Conservation (phyloP, 1,140 invertebrate species). For the Myzus persicae region DNA sequence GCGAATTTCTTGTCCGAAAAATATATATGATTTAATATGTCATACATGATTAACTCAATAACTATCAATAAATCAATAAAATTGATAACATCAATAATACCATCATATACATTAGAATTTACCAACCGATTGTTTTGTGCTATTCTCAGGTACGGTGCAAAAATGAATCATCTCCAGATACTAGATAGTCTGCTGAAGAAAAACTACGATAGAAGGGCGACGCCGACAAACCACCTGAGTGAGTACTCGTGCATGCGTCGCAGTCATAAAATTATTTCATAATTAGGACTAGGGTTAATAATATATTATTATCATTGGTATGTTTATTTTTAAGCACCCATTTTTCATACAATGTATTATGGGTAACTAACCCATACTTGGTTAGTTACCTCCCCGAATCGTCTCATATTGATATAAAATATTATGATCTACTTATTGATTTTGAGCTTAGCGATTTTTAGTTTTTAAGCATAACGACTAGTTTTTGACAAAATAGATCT, state of each 20-base stretch:
- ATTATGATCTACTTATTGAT: background rate
- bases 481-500: background rate
- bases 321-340: background rate
- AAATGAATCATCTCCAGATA: conserved; percentile 65
- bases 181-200: conserved; percentile 66
- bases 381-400: background rate
- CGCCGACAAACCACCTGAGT: conserved; percentile 67
- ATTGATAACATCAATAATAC: background rate
- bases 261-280: rapidly evolving
- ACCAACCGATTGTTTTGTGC: background rate
- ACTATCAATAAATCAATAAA: too few species aligned
- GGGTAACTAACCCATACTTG: too few species aligned
- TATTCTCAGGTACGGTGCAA: conserved; percentile 62
- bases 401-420: background rate
- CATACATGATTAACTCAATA: too few species aligned
- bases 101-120: too few species aligned
- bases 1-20: background rate
- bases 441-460: background rate
- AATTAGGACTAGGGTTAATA: background rate
- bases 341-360: too few species aligned
- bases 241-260: conserved; percentile 59
- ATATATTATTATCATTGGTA: background rate
- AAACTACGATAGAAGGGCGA: conserved; percentile 66
- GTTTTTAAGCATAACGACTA: too few species aligned
- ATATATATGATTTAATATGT: background rate